Percentiles rank a stretch among this genome's conserved stretches.
These are phyloP conservation scores for Enteromius viviparus DNA, from an alignment of 2,797 vertebrate species.

Conservation along the genomic window DNA sequence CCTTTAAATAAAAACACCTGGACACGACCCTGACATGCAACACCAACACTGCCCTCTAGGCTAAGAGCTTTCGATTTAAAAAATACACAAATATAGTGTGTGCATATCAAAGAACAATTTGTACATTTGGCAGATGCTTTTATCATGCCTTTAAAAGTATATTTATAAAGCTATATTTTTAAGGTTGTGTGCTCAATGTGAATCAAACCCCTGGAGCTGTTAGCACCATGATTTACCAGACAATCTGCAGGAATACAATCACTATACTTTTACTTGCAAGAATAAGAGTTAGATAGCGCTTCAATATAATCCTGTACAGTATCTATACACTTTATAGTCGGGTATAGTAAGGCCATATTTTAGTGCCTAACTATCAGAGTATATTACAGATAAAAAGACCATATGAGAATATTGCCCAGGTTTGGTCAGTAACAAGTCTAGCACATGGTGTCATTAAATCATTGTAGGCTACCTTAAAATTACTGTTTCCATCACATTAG, in stretches of 20 bases:
- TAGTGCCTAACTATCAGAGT: background rate
- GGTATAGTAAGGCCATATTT: background rate
- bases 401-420: background rate
- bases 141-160: background rate
- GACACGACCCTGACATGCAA: slow-evolving; percentile 11
- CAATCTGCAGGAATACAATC: slow-evolving; percentile 1
- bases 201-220: background rate
- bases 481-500: slow-evolving; percentile 15
- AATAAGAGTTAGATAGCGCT: background rate
- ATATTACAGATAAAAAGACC: background rate
- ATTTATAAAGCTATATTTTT: background rate
- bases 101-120: background rate
- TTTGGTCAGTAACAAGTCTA: background rate
- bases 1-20: slow-evolving; percentile 31
- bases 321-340: background rate
- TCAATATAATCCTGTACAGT: background rate
- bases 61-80: slow-evolving; percentile 3
- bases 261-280: background rate
- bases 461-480: slow-evolving; percentile 10
- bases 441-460: slow-evolving; percentile 14
- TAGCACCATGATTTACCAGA: background rate
- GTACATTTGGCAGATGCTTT: background rate
- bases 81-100: background rate
- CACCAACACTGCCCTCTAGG: slow-evolving; percentile 43
- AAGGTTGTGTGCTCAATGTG: background rate